phyloP scores from a whole-genome alignment of 2,888 invertebrate species.

The Synergus gifuensis region DNA sequence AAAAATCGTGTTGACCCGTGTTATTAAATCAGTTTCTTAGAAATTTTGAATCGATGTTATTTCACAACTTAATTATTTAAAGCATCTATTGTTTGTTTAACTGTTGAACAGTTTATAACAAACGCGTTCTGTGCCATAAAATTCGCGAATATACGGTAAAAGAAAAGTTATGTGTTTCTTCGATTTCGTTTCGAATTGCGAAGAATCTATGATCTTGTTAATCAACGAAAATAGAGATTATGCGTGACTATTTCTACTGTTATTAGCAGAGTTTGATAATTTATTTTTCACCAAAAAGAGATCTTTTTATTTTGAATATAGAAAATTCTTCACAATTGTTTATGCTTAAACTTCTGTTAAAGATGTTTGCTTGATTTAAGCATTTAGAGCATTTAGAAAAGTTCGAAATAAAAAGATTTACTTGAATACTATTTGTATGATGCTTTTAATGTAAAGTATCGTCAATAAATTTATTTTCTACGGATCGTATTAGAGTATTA shows the following conservation, averaged over 20 bases:
- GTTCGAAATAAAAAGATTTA: neutral
- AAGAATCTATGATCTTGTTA: neutral
- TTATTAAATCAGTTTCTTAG: neutral
- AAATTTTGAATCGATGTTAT: neutral
- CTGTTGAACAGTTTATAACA: neutral
- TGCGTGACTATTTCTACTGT: neutral
- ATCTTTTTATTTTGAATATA: neutral
- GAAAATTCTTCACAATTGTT: neutral
- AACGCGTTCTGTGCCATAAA: neutral
- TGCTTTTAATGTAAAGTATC: neutral
- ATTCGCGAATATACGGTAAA: neutral
- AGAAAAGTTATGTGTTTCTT: neutral
- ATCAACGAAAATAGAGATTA: neutral
- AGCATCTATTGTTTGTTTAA: neutral
- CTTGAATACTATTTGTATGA: neutral
- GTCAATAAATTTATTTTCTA: neutral
- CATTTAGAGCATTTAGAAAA: neutral
- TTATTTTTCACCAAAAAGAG: neutral
- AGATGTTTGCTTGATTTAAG: neutral
- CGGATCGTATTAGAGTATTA: neutral
- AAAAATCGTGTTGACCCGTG: no score
- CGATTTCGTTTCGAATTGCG: neutral
- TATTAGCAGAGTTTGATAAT: neutral
- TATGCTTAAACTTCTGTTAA: neutral
- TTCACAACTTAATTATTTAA: neutral